A percentile compares a stretch with the other conserved stretches of the same genome.
These are phyloP conservation scores for Chaenodraco wilsoni DNA, from an alignment of 2,797 vertebrate species.

Conservation along the genomic window DNA sequence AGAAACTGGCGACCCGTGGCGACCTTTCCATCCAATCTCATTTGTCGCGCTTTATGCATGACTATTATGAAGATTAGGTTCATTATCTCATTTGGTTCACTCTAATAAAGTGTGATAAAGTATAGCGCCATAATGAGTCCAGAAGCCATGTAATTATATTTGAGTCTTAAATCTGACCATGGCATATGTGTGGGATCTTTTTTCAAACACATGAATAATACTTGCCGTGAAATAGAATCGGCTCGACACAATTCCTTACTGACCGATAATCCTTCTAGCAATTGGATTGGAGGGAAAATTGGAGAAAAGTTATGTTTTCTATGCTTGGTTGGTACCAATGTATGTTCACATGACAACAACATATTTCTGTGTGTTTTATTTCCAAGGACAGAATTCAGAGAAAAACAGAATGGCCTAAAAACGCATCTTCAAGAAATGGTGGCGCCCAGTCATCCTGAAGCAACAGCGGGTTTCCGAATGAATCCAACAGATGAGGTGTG, in stretches of 20 bases:
- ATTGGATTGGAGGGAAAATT: neutral
- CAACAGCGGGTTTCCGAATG: neutral
- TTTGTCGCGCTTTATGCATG: constrained; percentile 36
- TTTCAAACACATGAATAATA: neutral
- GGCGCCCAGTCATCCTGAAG: neutral
- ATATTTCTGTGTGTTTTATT: neutral
- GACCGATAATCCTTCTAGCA: neutral
- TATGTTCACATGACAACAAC: neutral
- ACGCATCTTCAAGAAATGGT: neutral
- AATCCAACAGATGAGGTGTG: constrained; percentile 35
- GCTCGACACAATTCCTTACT: neutral
- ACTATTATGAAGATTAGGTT: constrained; percentile 24
- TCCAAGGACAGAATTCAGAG: neutral
- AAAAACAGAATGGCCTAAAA: neutral
- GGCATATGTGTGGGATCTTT: neutral
- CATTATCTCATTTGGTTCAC: constrained; percentile 31
- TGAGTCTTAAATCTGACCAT: neutral
- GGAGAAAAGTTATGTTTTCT: neutral
- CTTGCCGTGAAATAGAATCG: neutral
- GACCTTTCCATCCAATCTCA: constrained; percentile 29
- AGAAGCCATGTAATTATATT: neutral
- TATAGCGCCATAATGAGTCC: neutral
- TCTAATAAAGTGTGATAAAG: constrained; percentile 21
- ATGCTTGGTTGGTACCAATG: neutral
- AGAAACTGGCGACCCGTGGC: constrained; percentile 29